phyloP scores from a whole-genome alignment of 2,888 invertebrate species.

The Thalpophila matura region DNA sequence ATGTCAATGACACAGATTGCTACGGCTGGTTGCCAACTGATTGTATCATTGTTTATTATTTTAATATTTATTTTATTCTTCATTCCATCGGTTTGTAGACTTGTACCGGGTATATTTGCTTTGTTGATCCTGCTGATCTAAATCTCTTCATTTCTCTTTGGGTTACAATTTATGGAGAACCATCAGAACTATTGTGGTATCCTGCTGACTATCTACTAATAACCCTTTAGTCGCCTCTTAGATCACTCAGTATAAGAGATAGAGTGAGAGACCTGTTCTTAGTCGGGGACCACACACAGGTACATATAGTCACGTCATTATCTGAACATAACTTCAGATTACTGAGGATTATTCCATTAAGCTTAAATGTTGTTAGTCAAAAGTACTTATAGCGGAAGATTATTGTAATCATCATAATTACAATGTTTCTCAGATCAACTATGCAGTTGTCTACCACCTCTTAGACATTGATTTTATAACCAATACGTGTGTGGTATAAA shows the following conservation, averaged over 20 bases:
- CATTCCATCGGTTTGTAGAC: neutral
- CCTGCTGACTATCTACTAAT: neutral
- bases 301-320: constrained; percentile 1
- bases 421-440: constrained; percentile 7
- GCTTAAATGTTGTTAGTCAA: neutral
- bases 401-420: constrained; percentile 9
- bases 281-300: constrained; percentile 25
- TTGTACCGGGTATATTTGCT: neutral
- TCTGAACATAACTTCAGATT: constrained; percentile 6
- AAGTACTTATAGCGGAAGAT: neutral
- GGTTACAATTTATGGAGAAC: neutral
- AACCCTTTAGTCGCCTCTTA: constrained; percentile 2
- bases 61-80: neutral
- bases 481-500: constrained; percentile 35
- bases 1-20: constrained; percentile 28
- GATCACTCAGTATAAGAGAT: neutral
- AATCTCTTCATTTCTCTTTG: neutral
- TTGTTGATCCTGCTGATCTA: neutral
- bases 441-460: neutral
- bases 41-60: constrained; percentile 28
- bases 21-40: constrained; percentile 24
- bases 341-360: constrained; percentile 7
- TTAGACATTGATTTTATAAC: constrained; percentile 26
- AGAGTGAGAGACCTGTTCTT: neutral
- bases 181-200: neutral